phyloP scores from a whole-genome alignment of 2,113 vertebrate genomes.

The Embiotoca jacksoni region DNA sequence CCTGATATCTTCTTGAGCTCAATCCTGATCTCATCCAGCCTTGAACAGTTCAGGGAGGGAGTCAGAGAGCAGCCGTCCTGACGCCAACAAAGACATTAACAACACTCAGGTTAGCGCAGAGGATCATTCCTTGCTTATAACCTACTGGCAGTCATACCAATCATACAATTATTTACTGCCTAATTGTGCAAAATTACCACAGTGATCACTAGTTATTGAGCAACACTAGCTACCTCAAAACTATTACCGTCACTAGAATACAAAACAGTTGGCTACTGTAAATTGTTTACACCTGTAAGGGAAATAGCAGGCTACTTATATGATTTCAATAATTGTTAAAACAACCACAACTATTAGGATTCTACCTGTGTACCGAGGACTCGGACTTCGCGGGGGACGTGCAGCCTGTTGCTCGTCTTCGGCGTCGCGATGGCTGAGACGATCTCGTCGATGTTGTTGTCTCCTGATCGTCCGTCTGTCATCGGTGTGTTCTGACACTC shows the following conservation, averaged over 20 bases:
- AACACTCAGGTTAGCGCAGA: background rate
- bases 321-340: background rate
- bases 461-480: conserved; percentile 49
- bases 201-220: too few relatives aligned
- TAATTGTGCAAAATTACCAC: too few relatives aligned
- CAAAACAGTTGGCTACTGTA: too few relatives aligned
- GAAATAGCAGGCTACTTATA: too few relatives aligned
- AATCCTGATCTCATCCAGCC: conserved; percentile 80
- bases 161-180: too few relatives aligned
- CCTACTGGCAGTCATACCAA: background rate
- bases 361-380: conserved; percentile 79
- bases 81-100: conserved; percentile 3
- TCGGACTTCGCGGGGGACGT: conserved; percentile 73
- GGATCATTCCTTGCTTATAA: background rate
- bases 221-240: too few relatives aligned
- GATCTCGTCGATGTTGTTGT: conserved; percentile 78
- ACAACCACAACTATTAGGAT: background rate
- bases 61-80: conserved; percentile 75
- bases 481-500: conserved; percentile 63
- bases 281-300: too few relatives aligned
- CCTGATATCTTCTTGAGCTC: conserved; percentile 88
- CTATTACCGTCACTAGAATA: too few relatives aligned
- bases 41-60: conserved; percentile 66
- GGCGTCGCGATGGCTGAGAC: conserved; percentile 77
- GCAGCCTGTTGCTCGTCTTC: conserved; percentile 66